phyloP scores from a whole-genome alignment of 2,797 vertebrate species.

The Cirrhinus mrigala region DNA sequence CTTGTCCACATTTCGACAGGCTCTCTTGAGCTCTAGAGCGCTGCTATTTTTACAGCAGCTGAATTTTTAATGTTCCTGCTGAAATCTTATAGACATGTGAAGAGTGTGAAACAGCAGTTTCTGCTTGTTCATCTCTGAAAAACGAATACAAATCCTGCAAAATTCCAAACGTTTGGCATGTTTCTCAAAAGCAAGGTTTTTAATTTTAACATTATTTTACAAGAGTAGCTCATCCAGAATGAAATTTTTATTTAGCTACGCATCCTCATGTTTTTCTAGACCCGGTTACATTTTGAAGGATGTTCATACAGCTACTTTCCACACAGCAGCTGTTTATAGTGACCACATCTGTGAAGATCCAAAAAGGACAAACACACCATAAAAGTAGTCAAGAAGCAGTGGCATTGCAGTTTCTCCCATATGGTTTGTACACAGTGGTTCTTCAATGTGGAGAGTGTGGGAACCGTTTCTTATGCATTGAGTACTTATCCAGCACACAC shows the following conservation, averaged over 20 bases:
- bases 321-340: neutral
- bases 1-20: constrained; percentile 49
- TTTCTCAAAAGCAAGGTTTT: neutral
- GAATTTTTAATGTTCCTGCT: constrained; percentile 57
- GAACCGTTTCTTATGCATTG: constrained; percentile 44
- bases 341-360: neutral
- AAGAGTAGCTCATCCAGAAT: neutral
- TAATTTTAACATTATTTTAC: neutral
- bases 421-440: neutral
- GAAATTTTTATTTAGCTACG: neutral
- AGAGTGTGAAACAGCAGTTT: constrained; percentile 17
- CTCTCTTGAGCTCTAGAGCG: constrained; percentile 44
- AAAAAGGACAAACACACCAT: neutral
- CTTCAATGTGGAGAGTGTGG: constrained; percentile 47
- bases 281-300: neutral
- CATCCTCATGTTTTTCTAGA: neutral
- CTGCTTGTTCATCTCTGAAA: constrained; percentile 41
- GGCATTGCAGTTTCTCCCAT: neutral
- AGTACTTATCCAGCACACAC: constrained; percentile 54
- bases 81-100: neutral
- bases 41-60: constrained; percentile 54
- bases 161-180: constrained; percentile 51
- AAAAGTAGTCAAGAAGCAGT: neutral
- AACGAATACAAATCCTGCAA: constrained; percentile 32
- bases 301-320: neutral